Evolutionary conservation across 2,113 vertebrate genomes (phyloP), one percentile per base, ranked within the genome.

Genomic region (Brachyhypopomus occidentalis): DNA sequence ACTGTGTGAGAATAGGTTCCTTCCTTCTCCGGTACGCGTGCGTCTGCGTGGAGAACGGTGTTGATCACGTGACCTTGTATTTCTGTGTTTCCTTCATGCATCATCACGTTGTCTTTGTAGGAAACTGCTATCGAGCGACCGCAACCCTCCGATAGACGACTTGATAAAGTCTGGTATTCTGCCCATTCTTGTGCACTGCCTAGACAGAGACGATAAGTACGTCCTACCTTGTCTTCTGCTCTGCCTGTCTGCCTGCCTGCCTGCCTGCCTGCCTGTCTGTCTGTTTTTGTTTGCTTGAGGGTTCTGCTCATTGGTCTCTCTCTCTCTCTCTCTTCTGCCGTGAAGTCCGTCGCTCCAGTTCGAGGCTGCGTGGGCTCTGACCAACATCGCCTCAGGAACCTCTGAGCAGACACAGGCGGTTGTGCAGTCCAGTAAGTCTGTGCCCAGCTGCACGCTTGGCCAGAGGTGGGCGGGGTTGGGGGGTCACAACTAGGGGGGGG

Each of bases 191-290:
- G 98, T 99, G 69, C 97, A 98, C 92, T 99, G 98, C 93, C 95
- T 99, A 92, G 97, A 99, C 91, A 94, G 97, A 94, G 97, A 98
- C 92, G 98, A 99, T 94, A 99, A 99, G 97, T 99, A 94, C 95
- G 96, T n/a, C 22, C 23, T 22, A 20, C 9, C 48, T 23, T 14
- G 19, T 23, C 22, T n/a, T 36, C 14, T 41, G 34, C 2, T 34
- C 19, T 52, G 0, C 17, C 9, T 16, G 30, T 30, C 30, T 30
- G 30, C 1, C 59, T 60, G 5, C n/a, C n/a, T n/a, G n/a, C n/a
- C n/a, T n/a, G n/a, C n/a, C n/a, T n/a, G n/a, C n/a, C 19, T 52
- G 0, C 17, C 9, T 16, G 30, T 30, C 30, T 30, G 30, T 2
- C 59, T 60, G 5, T 22, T 58, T 59, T 23, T 72, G 64, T 6